phyloP scores from a whole-genome alignment of 2,888 invertebrate genomes.

The Serripes groenlandicus region DNA sequence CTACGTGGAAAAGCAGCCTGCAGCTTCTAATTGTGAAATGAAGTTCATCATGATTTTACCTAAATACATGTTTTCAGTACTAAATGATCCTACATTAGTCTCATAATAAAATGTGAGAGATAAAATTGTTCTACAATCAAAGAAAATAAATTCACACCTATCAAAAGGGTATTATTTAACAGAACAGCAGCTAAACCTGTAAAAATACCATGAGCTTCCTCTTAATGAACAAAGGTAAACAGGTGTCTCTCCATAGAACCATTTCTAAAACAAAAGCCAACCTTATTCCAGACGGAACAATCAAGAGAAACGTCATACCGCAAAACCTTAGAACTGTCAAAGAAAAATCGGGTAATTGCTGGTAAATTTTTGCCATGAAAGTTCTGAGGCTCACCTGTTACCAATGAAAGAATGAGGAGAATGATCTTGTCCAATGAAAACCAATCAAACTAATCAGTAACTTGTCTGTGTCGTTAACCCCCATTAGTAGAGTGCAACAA shows the following conservation, averaged over 20 bases:
- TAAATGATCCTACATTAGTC: no score
- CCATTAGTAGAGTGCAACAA: no score
- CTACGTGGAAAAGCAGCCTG: no score
- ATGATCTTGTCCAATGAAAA: not conserved
- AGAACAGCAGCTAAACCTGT: not conserved
- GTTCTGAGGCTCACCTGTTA: conserved; percentile 8
- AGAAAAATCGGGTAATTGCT: not conserved
- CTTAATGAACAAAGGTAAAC: not conserved
- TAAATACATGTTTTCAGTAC: no score
- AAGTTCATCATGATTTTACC: no score
- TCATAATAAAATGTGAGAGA: no score
- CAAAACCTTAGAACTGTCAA: conserved; percentile 12
- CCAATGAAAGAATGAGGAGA: not conserved
- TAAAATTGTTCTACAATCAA: no score
- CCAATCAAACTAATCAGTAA: no score
- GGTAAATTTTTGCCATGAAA: conserved; percentile 13
- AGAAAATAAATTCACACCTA: no score
- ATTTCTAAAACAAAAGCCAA: conserved; percentile 1
- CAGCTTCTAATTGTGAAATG: no score
- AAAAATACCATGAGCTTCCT: not conserved
- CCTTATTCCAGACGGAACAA: conserved; percentile 7
- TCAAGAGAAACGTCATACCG: not conserved
- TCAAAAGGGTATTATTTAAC: not conserved
- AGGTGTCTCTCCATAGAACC: not conserved
- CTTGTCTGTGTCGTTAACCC: no score